Percentiles rank a stretch among this genome's conserved stretches.
Conservation (phyloP, 2,797 vertebrate genomes). For the Hemibagrus guttatus region DNA sequence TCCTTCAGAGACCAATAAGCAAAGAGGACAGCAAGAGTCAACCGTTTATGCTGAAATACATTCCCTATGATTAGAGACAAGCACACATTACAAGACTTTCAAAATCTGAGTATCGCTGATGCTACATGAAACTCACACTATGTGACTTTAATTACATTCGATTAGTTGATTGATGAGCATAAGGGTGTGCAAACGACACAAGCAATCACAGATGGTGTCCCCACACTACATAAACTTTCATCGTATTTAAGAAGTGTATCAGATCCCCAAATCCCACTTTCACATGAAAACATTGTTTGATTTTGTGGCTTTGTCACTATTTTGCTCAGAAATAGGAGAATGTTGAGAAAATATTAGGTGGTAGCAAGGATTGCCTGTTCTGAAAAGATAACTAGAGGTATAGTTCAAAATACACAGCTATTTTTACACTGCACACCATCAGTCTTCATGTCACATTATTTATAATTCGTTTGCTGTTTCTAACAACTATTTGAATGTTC, state of each 20-base stretch:
- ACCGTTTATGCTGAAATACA: not conserved
- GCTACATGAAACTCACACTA: not conserved
- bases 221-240: not conserved
- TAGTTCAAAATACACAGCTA: not conserved
- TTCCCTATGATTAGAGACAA: not conserved
- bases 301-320: constrained; percentile 3
- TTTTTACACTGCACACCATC: not conserved
- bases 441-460: not conserved
- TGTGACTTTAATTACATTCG: not conserved
- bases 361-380: not conserved
- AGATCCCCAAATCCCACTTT: not conserved
- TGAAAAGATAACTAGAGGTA: not conserved
- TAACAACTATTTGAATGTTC: not conserved
- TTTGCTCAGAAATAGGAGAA: not conserved
- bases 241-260: too few relatives aligned
- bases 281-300: not conserved
- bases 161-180: too few relatives aligned
- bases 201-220: not conserved
- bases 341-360: not conserved
- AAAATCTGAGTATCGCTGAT: not conserved
- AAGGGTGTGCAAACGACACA: not conserved
- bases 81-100: not conserved
- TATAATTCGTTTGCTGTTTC: not conserved
- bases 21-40: not conserved
- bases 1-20: constrained; percentile 11